A percentile compares a stretch with the other conserved stretches of the same genome.
These are phyloP conservation scores for Pantelozetes paolii DNA, from an alignment of 2,888 invertebrate genomes.

Conservation along the genomic window DNA sequence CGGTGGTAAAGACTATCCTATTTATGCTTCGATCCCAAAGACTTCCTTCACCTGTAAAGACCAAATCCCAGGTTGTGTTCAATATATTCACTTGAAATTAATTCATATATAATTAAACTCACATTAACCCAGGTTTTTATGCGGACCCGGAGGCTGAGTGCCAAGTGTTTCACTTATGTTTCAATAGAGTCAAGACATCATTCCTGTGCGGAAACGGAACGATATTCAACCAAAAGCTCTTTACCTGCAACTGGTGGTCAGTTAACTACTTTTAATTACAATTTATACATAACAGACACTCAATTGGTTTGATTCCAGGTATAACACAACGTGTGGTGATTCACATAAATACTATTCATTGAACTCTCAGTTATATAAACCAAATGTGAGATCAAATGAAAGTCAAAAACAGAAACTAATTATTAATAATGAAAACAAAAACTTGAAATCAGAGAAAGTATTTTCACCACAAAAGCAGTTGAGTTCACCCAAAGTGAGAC, in stretches of 20 bases:
- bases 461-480: not conserved
- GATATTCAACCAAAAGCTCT: slow-evolving; percentile 49
- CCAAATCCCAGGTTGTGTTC: slow-evolving; percentile 62
- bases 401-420: not conserved
- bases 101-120: not conserved
- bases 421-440: not conserved
- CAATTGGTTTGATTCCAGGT: not conserved
- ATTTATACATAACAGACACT: not conserved
- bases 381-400: not conserved
- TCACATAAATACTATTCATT: slow-evolving; percentile 9
- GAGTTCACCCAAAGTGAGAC: not conserved
- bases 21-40: slow-evolving; percentile 69
- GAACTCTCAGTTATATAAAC: slow-evolving; percentile 22
- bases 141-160: slow-evolving; percentile 70
- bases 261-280: not conserved
- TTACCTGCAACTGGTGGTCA: slow-evolving; percentile 50
- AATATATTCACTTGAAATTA: not conserved
- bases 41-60: slow-evolving; percentile 75
- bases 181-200: slow-evolving; percentile 62
- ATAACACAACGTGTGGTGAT: slow-evolving; percentile 24
- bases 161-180: slow-evolving; percentile 50
- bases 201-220: slow-evolving; percentile 50
- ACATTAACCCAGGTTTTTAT: slow-evolving; percentile 63
- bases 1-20: slow-evolving; percentile 76
- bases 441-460: not conserved